Evolutionary conservation across 2,113 vertebrate species (phyloP), one percentile per base, ranked within the genome.

Genomic region (Rhagologus leucostigma): DNA sequence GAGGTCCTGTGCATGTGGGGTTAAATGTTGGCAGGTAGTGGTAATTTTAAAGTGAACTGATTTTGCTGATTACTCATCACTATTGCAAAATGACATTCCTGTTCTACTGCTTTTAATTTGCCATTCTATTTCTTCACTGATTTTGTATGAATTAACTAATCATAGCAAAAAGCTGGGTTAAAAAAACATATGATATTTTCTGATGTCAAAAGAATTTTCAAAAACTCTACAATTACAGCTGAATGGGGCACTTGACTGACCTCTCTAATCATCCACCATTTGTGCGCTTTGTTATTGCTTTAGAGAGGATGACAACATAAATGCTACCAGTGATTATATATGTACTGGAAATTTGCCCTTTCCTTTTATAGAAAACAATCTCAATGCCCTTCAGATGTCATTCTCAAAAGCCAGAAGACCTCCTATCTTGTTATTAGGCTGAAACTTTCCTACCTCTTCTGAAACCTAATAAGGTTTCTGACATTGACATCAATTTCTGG

Each of bases 91-190:
- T 78, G 52, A n/a, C 76, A 50, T 87, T 92, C 57, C 52, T 82
- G 32, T 52, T 90, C 65, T 41, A 81, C 83, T 42, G 56, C 46
- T 94, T 95, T 92, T 81, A 71, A 92, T 96, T 95, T 95, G 44
- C 65, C 23, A 46, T 96, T 94, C 86, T 74, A 68, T 81, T 95
- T 83, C 79, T 77, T 55, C 80, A 37, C 62, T 65, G 86, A 68
- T 96, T 96, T 93, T 96, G 83, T 90, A 92, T 93, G 94, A 96
- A 97, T 96, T 95, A 89, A 90, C 96, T 94, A 96, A 96, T 93
- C 93, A 96, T 22, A 67, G 86, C 42, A 79, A 92, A 97, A 94
- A 82, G 37, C 90, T 82, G 74, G 44, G 76, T 93, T 94, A 93
- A 94, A 95, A 97, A 96, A 96, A 35, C 67, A 55, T 62, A 94